Conservation (phyloP, 2,888 invertebrate genomes). For the Pogonocherus hispidulus region DNA sequence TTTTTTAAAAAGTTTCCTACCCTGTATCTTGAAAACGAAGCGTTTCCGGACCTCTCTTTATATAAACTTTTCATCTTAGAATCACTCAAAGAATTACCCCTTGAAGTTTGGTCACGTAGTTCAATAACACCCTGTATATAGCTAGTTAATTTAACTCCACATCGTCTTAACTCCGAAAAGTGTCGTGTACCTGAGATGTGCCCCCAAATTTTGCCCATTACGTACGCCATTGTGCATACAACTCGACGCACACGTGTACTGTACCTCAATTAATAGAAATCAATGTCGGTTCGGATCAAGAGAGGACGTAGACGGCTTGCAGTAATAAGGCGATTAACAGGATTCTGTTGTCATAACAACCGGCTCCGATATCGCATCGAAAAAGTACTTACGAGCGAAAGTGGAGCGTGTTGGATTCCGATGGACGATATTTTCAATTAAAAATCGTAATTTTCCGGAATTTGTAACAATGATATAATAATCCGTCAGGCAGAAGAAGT, state of each 20-base stretch:
- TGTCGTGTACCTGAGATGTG: no score
- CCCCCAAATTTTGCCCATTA: no score
- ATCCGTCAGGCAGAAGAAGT: not conserved
- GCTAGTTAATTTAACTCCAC: no score
- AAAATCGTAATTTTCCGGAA: not conserved
- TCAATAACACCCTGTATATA: no score
- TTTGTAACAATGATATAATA: not conserved
- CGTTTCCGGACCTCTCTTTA: no score
- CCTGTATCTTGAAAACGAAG: no score
- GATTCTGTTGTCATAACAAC: constrained; percentile 31
- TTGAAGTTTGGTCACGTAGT: no score
- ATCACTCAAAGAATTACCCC: no score
- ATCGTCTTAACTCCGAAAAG: no score
- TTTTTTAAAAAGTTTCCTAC: no score
- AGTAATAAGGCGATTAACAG: constrained; percentile 35
- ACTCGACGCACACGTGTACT: constrained; percentile 10
- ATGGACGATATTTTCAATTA: constrained; percentile 24
- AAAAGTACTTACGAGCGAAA: constrained; percentile 14
- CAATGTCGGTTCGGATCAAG: constrained; percentile 30
- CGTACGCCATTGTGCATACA: not conserved
- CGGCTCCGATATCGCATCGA: constrained; percentile 20
- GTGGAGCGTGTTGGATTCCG: constrained; percentile 11
- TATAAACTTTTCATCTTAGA: no score
- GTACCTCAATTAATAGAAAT: constrained; percentile 34
- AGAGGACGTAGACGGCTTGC: constrained; percentile 23